Conservation (phyloP, 2,888 invertebrate genomes). For the Antitype chi region DNA sequence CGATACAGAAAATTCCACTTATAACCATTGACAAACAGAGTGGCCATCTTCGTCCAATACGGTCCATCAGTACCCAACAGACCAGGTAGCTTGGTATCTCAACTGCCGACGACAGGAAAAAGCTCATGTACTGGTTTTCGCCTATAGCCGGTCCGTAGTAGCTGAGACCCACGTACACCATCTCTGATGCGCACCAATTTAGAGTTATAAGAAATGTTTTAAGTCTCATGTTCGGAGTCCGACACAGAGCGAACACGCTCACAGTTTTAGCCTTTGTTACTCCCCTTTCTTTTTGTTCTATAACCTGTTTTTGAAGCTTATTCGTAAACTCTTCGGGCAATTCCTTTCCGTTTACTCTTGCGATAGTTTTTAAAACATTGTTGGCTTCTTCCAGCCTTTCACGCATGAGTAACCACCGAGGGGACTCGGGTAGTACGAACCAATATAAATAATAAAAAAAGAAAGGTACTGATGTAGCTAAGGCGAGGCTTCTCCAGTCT, state of each 20-base stretch:
- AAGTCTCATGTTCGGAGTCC: slow-evolving; percentile 96
- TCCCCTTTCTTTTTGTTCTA: slow-evolving; percentile 91
- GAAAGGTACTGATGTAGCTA: slow-evolving; percentile 96
- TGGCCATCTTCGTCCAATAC: slow-evolving; percentile 97
- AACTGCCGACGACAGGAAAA: slow-evolving; percentile 96
- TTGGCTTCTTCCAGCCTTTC: slow-evolving; percentile 96
- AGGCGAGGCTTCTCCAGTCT: slow-evolving; percentile 95
- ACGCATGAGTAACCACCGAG: slow-evolving; percentile 96
- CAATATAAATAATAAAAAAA: slow-evolving; percentile 95
- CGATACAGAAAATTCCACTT: slow-evolving; percentile 96
- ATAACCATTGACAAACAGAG: slow-evolving; percentile 96
- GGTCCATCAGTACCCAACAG: slow-evolving; percentile 97
- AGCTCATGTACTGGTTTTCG: slow-evolving; percentile 96
- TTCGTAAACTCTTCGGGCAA: slow-evolving; percentile 93
- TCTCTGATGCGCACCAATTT: slow-evolving; percentile 98
- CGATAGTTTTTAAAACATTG: slow-evolving; percentile 94
- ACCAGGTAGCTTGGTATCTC: slow-evolving; percentile 97
- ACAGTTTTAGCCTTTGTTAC: slow-evolving; percentile 78
- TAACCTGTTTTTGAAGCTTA: slow-evolving; percentile 93
- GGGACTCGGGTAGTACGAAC: slow-evolving; percentile 97
- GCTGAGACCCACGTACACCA: slow-evolving; percentile 97
- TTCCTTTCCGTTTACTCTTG: slow-evolving; percentile 94
- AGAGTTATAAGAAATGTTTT: slow-evolving; percentile 96
- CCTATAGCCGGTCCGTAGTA: slow-evolving; percentile 97
- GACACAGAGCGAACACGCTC: slow-evolving; percentile 92